These are phyloP conservation scores for Heliocidaris erythrogramma DNA, from an alignment of 35 echinoderm and acorn worm species.

Conservation along the genomic window DNA sequence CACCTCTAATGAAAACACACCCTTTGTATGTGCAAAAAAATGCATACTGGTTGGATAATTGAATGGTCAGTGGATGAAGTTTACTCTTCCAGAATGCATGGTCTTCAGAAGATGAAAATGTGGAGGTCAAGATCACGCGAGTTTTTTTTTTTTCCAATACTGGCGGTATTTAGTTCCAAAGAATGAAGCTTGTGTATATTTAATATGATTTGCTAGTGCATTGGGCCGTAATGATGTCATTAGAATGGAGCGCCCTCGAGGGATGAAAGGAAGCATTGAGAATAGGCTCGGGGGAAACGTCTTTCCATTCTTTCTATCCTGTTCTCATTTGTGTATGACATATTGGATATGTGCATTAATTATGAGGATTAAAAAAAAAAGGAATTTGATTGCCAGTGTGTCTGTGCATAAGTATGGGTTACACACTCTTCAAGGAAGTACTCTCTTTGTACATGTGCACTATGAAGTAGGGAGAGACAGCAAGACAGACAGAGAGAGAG, in stretches of 20 bases:
- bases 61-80: neutral
- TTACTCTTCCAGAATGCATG: neutral
- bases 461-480: neutral
- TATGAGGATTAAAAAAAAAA: neutral
- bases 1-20: too few species aligned
- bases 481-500: too few species aligned
- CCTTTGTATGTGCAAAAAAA: too few species aligned
- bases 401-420: neutral
- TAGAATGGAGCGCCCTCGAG: neutral
- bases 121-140: neutral
- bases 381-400: neutral
- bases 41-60: neutral
- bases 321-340: neutral
- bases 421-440: neutral
- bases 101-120: neutral
- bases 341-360: constrained; percentile 18
- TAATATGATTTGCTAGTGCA: neutral
- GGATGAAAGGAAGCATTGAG: neutral
- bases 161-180: neutral
- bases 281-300: neutral
- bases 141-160: neutral
- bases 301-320: neutral
- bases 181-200: neutral
- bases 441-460: neutral
- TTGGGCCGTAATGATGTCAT: neutral